Base-by-base conservation (phyloP, 1,140 invertebrate genomes). In the Megathymus violae region DNA sequence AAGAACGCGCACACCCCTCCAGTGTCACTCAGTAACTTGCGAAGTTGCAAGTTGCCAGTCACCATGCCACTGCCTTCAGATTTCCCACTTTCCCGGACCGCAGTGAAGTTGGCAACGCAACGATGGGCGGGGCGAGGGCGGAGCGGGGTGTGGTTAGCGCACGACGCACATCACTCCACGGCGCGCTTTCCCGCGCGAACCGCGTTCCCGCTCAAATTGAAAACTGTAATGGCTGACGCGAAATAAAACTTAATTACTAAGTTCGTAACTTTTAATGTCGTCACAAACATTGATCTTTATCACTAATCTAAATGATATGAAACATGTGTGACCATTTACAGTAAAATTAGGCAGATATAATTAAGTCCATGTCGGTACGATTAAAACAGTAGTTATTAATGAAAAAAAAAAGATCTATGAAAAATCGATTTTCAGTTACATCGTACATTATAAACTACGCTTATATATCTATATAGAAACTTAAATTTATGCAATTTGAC, bases 61-160 rank as follows among this genome's bases (percentile, higher is more conserved):
- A 62, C 63, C 64, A 67, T 73, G 76, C 78, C 78, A 75, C 74
- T 77, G 69, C 62, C 65, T 74, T 43, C 48, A 59, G 71, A 70
- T 85, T 86, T 84, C 83, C 85, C 79, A 76, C 73, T 80, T 88
- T 84, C 76, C 85, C 74, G 62, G 43, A 76, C 62, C 77, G 64
- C 13, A 25, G 75, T 76, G 83, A 87, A 89, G 84, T 89, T 80
- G 69, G 71, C 76, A 41, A 54, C 76, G 60, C 38, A 66, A 44
- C 69, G 71, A 78, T 84, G 76, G 86, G 86, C 84, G 86, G 80
- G 66, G 38, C 80, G 76, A 54, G 67, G 80, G 80, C 77, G 80
- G 77, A 64, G 76, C 74, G 67, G 65, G 67, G 74, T 60, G 72
- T 71, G 68, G 65, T 71, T 67, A 54, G 56, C 73, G 64, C n/a